A percentile compares a stretch with the other conserved stretches of the same genome.
Evolutionary conservation across 2,113 vertebrate species (phyloP).

Genomic region (Corydoras maculifer): DNA sequence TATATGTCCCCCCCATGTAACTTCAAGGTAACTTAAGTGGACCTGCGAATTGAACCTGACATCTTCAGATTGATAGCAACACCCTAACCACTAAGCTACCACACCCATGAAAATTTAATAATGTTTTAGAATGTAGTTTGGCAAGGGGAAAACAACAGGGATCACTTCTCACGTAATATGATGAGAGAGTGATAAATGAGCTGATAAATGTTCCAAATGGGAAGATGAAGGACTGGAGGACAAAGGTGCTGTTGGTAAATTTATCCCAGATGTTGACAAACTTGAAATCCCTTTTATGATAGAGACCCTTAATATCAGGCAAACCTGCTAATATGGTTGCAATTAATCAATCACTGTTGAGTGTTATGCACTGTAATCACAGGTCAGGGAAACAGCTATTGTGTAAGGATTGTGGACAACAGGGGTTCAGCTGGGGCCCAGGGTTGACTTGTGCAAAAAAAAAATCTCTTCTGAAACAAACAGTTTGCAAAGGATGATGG

Average conservation of each 20-base stretch:
- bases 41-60: no score
- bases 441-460: slow-evolving; percentile 23
- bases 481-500: slow-evolving; percentile 3
- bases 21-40: no score
- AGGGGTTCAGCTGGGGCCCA: slow-evolving; percentile 24
- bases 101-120: not conserved
- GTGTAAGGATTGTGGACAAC: not conserved
- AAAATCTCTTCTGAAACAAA: slow-evolving; percentile 7
- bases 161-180: slow-evolving; percentile 46
- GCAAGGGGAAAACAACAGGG: slow-evolving; percentile 45
- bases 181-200: slow-evolving; percentile 54
- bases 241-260: slow-evolving; percentile 29
- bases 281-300: slow-evolving; percentile 42
- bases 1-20: no score
- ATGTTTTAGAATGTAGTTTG: slow-evolving; percentile 52
- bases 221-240: slow-evolving; percentile 10
- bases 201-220: slow-evolving; percentile 39
- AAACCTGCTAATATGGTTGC: slow-evolving; percentile 41
- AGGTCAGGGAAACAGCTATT: slow-evolving; percentile 1
- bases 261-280: not conserved
- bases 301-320: slow-evolving; percentile 47
- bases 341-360: slow-evolving; percentile 50
- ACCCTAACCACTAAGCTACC: no score
- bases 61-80: no score
- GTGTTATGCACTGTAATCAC: slow-evolving; percentile 28